Base-by-base conservation (phyloP, 2,888 invertebrate genomes). In the Gastrophysa polygoni region DNA sequence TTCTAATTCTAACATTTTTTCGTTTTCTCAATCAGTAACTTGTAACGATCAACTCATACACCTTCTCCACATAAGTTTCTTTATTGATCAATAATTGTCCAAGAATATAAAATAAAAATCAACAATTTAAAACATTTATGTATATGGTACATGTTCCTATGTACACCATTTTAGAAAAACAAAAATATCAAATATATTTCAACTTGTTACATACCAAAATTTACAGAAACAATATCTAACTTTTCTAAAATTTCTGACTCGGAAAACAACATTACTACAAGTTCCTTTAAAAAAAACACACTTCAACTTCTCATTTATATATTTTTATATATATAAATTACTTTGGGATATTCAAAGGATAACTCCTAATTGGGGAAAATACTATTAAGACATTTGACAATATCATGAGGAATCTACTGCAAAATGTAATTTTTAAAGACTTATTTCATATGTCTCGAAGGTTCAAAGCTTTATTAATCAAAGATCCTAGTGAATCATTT, bases 71-170 rank as follows among this genome's bases (percentile, higher is more conserved):
- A 63, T 21, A 55, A 62, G 54, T 49, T 56, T 56, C 52, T 59
- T 63, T 59, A 63, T 63, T 63, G 48, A 63, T 54, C 38, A 52
- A 52, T 54, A 43, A 63, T 50, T 52, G 56, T 63, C 63, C 59
- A 59, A 63, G 59, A 63, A 63, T 64, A 64, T 64, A 64, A 64
- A 64, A 64, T 64, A 64, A 64, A 64, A 64, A 56, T 61, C 60
- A 64, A 61, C 60, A 61, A 64, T 61, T 61, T 57, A 59, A 59
- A 61, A 61, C 58, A 64, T 64, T 55, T 61, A 64, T 61, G 51
- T 64, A 61, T 52, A 63, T 28, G 47, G 63, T 59, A 63, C 63
- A 56, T 63, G 48, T 57, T 59, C 34, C 46, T 63, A 63, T 63
- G 56, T 63, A 63, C 63, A 63, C 57, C 47, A 56, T 52, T 63